Percentiles rank a stretch among this genome's conserved stretches.
Conservation (phyloP, 2,888 invertebrate species). For the Heliconius sara region DNA sequence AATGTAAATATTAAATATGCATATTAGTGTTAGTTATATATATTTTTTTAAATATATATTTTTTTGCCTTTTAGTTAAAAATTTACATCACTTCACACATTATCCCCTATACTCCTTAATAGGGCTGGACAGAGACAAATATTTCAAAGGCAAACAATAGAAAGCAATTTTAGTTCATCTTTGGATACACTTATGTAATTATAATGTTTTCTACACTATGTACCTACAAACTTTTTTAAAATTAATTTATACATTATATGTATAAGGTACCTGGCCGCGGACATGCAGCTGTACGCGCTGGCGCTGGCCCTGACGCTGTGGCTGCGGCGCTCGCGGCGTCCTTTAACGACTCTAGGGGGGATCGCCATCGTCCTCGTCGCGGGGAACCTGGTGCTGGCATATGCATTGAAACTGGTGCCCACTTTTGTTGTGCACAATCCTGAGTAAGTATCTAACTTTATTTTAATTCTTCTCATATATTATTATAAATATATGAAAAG, state of each 20-base stretch:
- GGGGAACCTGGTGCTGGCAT: conserved; percentile 61
- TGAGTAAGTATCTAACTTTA: conserved; percentile 59
- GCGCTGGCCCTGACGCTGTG: conserved; percentile 64
- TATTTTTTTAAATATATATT: too few relatives aligned
- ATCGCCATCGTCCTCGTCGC: conserved; percentile 57
- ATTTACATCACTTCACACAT: too few relatives aligned
- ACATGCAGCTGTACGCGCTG: conserved; percentile 75
- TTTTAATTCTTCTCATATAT: too few relatives aligned
- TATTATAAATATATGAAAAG: too few relatives aligned
- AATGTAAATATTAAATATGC: too few relatives aligned
- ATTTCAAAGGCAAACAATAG: too few relatives aligned
- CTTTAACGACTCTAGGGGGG: conserved; percentile 56
- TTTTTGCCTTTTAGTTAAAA: too few relatives aligned
- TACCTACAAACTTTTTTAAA: background rate
- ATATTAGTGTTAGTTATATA: too few relatives aligned
- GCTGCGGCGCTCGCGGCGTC: conserved; percentile 60
- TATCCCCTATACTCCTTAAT: too few relatives aligned
- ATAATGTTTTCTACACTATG: background rate
- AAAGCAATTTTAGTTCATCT: background rate
- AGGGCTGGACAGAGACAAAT: too few relatives aligned
- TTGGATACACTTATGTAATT: background rate
- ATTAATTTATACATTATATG: background rate
- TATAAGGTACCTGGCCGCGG: conserved; percentile 76
- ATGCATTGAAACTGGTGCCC: conserved; percentile 68
- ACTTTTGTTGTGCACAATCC: conserved; percentile 73